A percentile compares a stretch with the other conserved stretches of the same genome.
Evolutionary conservation across 2,113 vertebrate genomes (phyloP).

Genomic region (Chamaetylas fuelleborni): DNA sequence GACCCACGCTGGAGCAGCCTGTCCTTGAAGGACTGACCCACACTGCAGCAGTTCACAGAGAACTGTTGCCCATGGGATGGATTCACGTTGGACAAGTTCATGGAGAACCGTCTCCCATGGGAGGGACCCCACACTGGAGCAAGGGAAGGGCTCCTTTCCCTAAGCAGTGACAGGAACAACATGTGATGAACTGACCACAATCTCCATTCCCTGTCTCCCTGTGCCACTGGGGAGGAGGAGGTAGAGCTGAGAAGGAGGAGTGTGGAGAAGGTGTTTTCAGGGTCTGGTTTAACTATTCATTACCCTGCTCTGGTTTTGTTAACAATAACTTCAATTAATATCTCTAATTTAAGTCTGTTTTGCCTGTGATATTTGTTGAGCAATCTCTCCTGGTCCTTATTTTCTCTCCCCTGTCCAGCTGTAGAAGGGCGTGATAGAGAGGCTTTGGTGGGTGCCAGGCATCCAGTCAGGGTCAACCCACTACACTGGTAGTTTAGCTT

Average conservation of each 20-base stretch:
- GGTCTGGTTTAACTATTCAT: not conserved
- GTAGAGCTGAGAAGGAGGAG: not conserved
- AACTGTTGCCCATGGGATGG: not conserved
- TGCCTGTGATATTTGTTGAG: not conserved
- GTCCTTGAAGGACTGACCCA: not conserved
- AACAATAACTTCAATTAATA: not conserved
- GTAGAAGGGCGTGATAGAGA: accelerated
- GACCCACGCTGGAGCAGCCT: not conserved
- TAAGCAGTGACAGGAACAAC: not conserved
- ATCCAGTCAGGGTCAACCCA: not conserved
- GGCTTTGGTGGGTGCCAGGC: not conserved
- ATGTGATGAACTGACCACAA: not conserved
- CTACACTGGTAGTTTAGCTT: not conserved
- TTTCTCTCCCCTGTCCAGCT: not conserved
- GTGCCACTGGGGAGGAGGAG: not conserved
- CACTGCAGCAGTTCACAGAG: accelerated
- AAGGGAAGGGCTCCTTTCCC: not conserved
- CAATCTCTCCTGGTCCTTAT: not conserved
- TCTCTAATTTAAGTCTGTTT: not conserved
- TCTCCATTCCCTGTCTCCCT: not conserved
- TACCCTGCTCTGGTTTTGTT: not conserved
- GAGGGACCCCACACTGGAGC: not conserved
- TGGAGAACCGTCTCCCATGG: not conserved
- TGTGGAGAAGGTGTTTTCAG: not conserved
- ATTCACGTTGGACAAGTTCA: not conserved